A percentile compares a stretch with the other conserved stretches of the same genome.
Evolutionary conservation across 2,888 invertebrate genomes (phyloP).

Genomic region (Steinernema hermaphroditum): DNA sequence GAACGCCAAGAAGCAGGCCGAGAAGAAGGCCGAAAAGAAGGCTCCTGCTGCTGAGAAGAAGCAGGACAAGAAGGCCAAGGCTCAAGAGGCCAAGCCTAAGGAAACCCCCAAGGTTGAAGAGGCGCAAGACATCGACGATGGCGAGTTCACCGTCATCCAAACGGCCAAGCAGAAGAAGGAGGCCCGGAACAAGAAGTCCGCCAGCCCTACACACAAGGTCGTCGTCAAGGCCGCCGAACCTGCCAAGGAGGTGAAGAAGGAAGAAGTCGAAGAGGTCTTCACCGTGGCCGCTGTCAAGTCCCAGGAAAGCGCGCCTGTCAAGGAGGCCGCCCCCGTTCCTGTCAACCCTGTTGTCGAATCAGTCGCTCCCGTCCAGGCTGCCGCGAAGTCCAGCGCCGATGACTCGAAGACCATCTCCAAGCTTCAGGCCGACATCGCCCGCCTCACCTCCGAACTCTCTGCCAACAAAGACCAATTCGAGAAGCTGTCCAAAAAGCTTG

Average conservation of each 20-base stretch:
- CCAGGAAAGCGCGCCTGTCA: not conserved
- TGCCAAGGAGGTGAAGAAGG: too few species aligned
- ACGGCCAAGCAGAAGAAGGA: constrained; percentile 4
- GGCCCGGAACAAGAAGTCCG: not conserved
- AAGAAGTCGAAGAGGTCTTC: too few species aligned
- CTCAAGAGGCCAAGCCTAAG: not conserved
- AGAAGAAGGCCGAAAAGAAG: not conserved
- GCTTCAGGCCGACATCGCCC: not conserved
- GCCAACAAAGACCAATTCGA: not conserved
- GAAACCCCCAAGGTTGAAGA: not conserved
- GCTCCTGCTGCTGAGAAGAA: not conserved
- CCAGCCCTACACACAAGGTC: too few species aligned
- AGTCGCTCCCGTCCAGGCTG: not conserved
- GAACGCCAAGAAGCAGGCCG: not conserved
- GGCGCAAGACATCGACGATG: not conserved
- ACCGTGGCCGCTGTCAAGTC: too few species aligned
- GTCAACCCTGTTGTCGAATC: not conserved
- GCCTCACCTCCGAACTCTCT: not conserved
- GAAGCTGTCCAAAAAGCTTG: not conserved
- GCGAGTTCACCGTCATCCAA: not conserved
- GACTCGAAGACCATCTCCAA: not conserved
- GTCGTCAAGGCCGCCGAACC: too few species aligned
- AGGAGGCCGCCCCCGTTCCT: not conserved
- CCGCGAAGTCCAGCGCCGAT: not conserved
- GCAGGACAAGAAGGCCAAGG: not conserved